Evolutionary conservation across 2,888 invertebrate species (phyloP), one percentile per base, ranked within the genome.

Genomic region (Sinopyrophorus schimmeli): DNA sequence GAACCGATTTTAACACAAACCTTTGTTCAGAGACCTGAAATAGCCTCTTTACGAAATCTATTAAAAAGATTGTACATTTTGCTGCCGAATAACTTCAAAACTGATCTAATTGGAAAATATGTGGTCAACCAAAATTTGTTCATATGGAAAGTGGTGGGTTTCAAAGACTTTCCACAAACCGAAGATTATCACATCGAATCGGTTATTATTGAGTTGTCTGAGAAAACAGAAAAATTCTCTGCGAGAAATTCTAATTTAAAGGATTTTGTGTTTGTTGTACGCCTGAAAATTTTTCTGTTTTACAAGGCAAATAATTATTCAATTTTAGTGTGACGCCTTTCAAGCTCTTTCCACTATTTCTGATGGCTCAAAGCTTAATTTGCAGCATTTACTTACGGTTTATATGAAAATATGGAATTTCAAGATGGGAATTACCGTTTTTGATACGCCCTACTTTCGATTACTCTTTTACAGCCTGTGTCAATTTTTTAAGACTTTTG

Each of bases 1-100:
- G 9, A 47, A 12, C 11, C 14, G 2, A 5, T 47, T n/a, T 7
- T 57, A 12, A 27, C 11, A 43, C 57, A 60, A 7, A 46, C 49
- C n/a, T 59, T 60, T 21, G 57, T 62, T 1, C 20, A 53, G 17
- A 54, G 59, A 28, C 58, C 63, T n/a, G 61, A 62, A 35, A 48
- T 54, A 9, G 20, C 57, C 20, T 53, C 53, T 46, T 31, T 67
- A 12, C 57, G 57, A 50, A 53, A 53, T 35, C 53, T 67, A 2
- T 28, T 62, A 5, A 48, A 54, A 15, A 55, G 61, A 32, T 47
- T 64, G 12, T 63, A 58, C 37, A n/a, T n/a, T n/a, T n/a, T n/a
- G n/a, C n/a, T n/a, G n/a, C n/a, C n/a, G n/a, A n/a, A n/a, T n/a
- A n/a, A n/a, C n/a, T n/a, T n/a, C n/a, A n/a, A n/a, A n/a, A n/a